A percentile compares a stretch with the other conserved stretches of the same genome.
Conservation (phyloP, 2,888 invertebrate species). For the Globia sparganii region DNA sequence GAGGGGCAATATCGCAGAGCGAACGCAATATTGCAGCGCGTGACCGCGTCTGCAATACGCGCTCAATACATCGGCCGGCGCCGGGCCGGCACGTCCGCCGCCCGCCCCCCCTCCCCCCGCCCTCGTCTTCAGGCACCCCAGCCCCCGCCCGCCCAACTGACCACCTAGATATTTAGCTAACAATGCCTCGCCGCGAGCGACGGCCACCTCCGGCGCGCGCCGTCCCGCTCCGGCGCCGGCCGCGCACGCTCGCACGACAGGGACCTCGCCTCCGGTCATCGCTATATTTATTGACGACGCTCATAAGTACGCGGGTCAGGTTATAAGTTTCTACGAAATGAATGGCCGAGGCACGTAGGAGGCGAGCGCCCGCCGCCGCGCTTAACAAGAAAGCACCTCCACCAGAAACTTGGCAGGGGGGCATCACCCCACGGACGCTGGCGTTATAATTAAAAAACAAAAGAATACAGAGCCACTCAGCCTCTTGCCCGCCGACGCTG, state of each 20-base stretch:
- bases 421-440: slow-evolving; percentile 81
- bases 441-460: slow-evolving; percentile 91
- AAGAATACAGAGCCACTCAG: slow-evolving; percentile 89
- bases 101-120: slow-evolving; percentile 83
- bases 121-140: slow-evolving; percentile 78
- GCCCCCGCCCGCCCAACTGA: slow-evolving; percentile 86
- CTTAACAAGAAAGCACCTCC: slow-evolving; percentile 89
- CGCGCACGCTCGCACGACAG: slow-evolving; percentile 74
- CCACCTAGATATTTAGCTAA: slow-evolving; percentile 91
- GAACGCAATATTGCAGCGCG: slow-evolving; percentile 91
- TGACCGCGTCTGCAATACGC: slow-evolving; percentile 91
- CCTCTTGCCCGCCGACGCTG: slow-evolving; percentile 82
- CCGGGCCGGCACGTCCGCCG: slow-evolving; percentile 87
- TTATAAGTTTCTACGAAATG: slow-evolving; percentile 90
- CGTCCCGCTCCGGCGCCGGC: slow-evolving; percentile 79
- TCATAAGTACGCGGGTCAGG: slow-evolving; percentile 91
- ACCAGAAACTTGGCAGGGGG: slow-evolving; percentile 84
- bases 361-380: slow-evolving; percentile 84
- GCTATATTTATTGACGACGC: slow-evolving; percentile 91
- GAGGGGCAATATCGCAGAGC: slow-evolving; percentile 89
- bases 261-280: slow-evolving; percentile 88
- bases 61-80: slow-evolving; percentile 91
- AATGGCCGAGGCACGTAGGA: slow-evolving; percentile 89
- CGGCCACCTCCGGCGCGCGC: slow-evolving; percentile 77
- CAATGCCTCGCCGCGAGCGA: slow-evolving; percentile 87